Evolutionary conservation across 2,888 invertebrate genomes (phyloP), one percentile per base, ranked within the genome.

Genomic region (Caenorhabditis japonica): DNA sequence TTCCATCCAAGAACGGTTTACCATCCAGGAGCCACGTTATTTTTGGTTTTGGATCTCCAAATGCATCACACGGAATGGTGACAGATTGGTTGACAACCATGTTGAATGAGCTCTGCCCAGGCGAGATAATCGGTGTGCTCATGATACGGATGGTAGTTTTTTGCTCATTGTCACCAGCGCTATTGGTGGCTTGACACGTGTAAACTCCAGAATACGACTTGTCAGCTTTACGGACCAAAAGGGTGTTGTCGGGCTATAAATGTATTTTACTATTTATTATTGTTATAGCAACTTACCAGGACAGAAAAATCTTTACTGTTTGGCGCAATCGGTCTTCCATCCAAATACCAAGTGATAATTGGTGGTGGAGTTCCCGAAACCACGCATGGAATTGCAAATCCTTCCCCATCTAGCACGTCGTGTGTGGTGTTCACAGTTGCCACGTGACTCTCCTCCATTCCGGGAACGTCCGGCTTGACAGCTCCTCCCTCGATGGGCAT

Each of bases 151-250:
- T 34, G 0, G 60, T 62, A 0, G 78, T 80, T n/a, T 74, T 52
- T 59, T 76, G 72, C 12, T 89, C 88, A 3, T 89, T 89, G 0
- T 90, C 89, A 0, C 92, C 92, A 0, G 91, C 91, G 0, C 89
- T 88, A 87, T 92, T 92, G 30, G 89, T 88, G 0, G 91, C 91
- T 2, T 90, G 89, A 81, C 92, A 92, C 0, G 90, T 90, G 85
- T 91, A 92, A 0, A 88, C 88, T 0, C 91, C 90, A 4, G 72
- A 44, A 39, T 75, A 76, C 1, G 79, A 70, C 21, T 76, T 78
- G 41, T 81, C 79, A 4, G 81, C 71, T 34, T 76, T 76, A 55
- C 74, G 68, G 44, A 86, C 82, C 15, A 82, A 66, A 1, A 86
- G 76, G 1, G 85, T 80, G 69, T 84, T 76, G 58, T 86, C 82